Base-by-base conservation (phyloP, 2,113 vertebrate species). In the Haemorhous mexicanus region DNA sequence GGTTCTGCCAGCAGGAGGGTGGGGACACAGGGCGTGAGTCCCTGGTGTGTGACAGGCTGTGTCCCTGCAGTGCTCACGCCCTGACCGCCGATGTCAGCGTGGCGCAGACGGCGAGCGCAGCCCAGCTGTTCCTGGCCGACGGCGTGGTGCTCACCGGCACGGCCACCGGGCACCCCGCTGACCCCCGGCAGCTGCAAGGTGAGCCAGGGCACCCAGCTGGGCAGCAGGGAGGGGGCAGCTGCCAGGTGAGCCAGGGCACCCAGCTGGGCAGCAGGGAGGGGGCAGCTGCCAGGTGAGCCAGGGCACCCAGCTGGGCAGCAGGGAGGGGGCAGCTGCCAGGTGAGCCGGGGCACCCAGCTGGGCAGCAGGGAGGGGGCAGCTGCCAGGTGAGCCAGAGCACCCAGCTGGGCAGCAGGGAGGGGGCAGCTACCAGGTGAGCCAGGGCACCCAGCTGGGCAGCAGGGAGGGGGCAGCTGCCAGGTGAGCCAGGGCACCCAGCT, bases 81-180 rank as follows among this genome's bases (percentile, higher is more conserved):
- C 89, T 99, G 89, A 99, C 98, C 0, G 97, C 98, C 41, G 99
- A 99, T 26, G 94, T 99, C 72, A 94, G 97, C 27, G 87, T 98
- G 30, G 94, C 95, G 8, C 98, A 99, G 91, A 98, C 97, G 0
- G 98, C 98, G 0, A 96, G 16, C 7, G 99, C 99, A 4, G 98
- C 99, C 0, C 97, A 99, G 97, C 97, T 99, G 90, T 99, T 99
- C 95, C 98, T 98, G 86, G 98, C 98, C 7, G 99, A 99, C 1
- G 98, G 98, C 16, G 76, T 99, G 66, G 95, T 99, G 93, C 74
- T 99, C 96, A 99, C 98, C 4, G 98, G 99, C 73, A 69, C 91
- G 0, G 98, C 98, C 17, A 99, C 98, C 0, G 98, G 98, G 4
- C 62, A 86, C n/a, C 97, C 98, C 3, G 87, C 98, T 0, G 91